A percentile compares a stretch with the other conserved stretches of the same genome.
These are phyloP conservation scores for Sebastes jordani DNA, from an alignment of 2,797 vertebrate genomes.

Conservation along the genomic window DNA sequence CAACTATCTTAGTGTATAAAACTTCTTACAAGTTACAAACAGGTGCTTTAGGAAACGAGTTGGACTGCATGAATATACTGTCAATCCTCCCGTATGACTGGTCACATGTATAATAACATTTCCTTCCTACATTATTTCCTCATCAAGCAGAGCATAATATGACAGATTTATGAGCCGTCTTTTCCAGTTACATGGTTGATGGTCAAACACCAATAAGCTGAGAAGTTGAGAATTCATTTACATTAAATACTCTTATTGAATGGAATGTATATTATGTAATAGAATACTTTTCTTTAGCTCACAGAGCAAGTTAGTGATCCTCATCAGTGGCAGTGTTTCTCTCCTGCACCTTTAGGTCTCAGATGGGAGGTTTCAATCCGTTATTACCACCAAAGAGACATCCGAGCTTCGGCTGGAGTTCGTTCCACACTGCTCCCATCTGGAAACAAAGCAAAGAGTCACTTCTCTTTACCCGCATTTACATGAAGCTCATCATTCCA, in stretches of 20 bases:
- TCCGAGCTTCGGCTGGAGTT: constrained; percentile 93
- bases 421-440: constrained; percentile 98
- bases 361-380: constrained; percentile 75
- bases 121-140: not conserved
- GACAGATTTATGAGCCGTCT: constrained; percentile 17
- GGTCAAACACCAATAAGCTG: not conserved
- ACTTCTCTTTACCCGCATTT: not conserved
- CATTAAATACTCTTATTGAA: constrained; percentile 6
- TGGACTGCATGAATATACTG: constrained; percentile 1
- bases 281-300: constrained; percentile 21
- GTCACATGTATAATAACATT: constrained; percentile 25
- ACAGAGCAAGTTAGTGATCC: constrained; percentile 15
- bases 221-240: not conserved
- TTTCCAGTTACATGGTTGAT: not conserved
- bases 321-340: constrained; percentile 25
- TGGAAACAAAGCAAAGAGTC: constrained; percentile 56
- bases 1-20: constrained; percentile 50
- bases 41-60: constrained; percentile 9
- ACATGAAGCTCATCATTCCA: not conserved
- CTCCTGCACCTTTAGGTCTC: constrained; percentile 58
- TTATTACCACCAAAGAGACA: constrained; percentile 88
- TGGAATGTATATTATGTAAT: not conserved
- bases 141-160: constrained; percentile 8
- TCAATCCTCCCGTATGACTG: not conserved
- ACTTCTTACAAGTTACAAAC: constrained; percentile 22